These are phyloP conservation scores for Drosophila nigricruria DNA, from an alignment of 2,888 invertebrate genomes.

Conservation along the genomic window DNA sequence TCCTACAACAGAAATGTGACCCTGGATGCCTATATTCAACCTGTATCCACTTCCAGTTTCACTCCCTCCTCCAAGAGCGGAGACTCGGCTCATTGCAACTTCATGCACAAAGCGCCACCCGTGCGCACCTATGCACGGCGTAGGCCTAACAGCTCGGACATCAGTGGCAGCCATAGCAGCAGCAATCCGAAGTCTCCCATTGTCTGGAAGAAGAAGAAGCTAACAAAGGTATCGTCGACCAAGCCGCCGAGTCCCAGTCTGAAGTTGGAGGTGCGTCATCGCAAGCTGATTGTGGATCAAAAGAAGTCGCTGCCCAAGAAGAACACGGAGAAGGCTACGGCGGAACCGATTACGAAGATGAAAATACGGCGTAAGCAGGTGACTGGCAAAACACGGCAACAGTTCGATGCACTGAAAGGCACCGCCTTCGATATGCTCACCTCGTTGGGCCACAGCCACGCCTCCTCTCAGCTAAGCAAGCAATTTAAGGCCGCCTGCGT, in stretches of 20 bases:
- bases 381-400: constrained; percentile 60
- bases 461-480: constrained; percentile 20
- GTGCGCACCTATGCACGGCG: constrained; percentile 75
- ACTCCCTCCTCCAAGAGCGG: background rate
- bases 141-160: background rate
- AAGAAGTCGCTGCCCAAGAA: constrained; percentile 54
- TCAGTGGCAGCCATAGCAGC: background rate
- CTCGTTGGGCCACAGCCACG: constrained; percentile 46
- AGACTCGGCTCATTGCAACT: background rate
- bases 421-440: constrained; percentile 82
- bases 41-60: background rate
- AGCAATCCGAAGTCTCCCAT: constrained; percentile 28
- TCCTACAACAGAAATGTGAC: too few relatives aligned
- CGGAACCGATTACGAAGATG: constrained; percentile 24
- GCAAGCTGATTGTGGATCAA: constrained; percentile 75
- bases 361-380: constrained; percentile 50
- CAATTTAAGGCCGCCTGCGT: constrained; percentile 59
- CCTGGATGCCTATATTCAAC: background rate
- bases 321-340: constrained; percentile 38
- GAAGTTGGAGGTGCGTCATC: constrained; percentile 61
- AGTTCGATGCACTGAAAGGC: constrained; percentile 58
- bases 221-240: constrained; percentile 44
- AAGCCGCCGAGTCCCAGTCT: constrained; percentile 57
- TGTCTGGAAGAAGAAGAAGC: constrained; percentile 49
- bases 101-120: constrained; percentile 51